Percentiles rank a stretch among this genome's conserved stretches.
These are phyloP conservation scores for Drosophila carrolli DNA, from an alignment of 1,140 invertebrate species.

Conservation along the genomic window DNA sequence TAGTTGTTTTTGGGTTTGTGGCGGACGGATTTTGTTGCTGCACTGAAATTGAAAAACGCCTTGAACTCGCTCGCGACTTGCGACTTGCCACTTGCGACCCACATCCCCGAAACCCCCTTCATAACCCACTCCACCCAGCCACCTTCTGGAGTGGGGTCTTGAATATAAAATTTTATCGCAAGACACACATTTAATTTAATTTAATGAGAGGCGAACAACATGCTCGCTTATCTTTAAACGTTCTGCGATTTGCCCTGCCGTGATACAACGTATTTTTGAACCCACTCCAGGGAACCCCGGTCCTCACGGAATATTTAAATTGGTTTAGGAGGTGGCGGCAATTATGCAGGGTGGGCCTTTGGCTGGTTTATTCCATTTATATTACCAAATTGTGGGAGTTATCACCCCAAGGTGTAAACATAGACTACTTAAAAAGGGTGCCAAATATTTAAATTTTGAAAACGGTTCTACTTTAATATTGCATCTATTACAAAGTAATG, in stretches of 20 bases:
- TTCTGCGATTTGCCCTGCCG: slow-evolving; percentile 39
- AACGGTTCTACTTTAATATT: not conserved
- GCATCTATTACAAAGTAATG: no score
- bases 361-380: slow-evolving; percentile 13
- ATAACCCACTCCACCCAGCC: not conserved
- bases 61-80: slow-evolving; percentile 31
- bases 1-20: slow-evolving; percentile 18
- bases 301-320: slow-evolving; percentile 45
- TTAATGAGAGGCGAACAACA: slow-evolving; percentile 55
- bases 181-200: slow-evolving; percentile 62
- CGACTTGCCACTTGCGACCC: not conserved
- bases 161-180: slow-evolving; percentile 62
- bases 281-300: slow-evolving; percentile 10
- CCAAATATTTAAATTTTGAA: not conserved
- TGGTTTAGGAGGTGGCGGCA: slow-evolving; percentile 34
- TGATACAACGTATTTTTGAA: slow-evolving; percentile 26
- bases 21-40: slow-evolving; percentile 33
- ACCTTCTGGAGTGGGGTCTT: slow-evolving; percentile 9
- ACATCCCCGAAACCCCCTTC: slow-evolving; percentile 3
- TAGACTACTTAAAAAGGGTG: slow-evolving; percentile 3
- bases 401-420: not conserved
- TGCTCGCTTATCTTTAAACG: slow-evolving; percentile 59
- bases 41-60: slow-evolving; percentile 51
- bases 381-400: slow-evolving; percentile 14
- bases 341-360: slow-evolving; percentile 19